Evolutionary conservation across 2,113 vertebrate species (phyloP), one percentile per base, ranked within the genome.

Genomic region (Hoplias malabaricus): DNA sequence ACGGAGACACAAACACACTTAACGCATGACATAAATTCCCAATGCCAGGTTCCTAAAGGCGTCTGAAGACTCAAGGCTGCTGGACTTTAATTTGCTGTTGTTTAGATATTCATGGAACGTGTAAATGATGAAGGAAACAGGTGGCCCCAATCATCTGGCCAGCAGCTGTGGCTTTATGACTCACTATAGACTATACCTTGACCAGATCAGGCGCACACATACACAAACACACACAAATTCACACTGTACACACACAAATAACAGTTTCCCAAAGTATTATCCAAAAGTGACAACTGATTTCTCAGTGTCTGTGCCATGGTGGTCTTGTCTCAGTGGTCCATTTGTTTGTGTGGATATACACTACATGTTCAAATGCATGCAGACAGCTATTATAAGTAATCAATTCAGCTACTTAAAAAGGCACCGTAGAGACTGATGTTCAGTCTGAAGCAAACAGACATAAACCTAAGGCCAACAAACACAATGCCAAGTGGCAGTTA

Each of bases 61-160:
- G 43, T 73, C 70, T 34, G 65, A 54, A 54, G 75, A 78, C 59
- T 71, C 83, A 67, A 78, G 80, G 77, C 69, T 75, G 83, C 50
- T 54, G 63, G 63, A 75, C 75, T 80, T 81, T 84, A 76, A 87
- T 85, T 84, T 73, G 78, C 68, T 76, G 78, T 79, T 85, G 84
- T 87, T 87, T 85, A 84, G 85, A 79, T 61, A 69, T 79, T 80
- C 79, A 68, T 54, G 67, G 66, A 42, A 75, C 40, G 33, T 82
- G 85, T 81, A 83, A 84, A 84, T 85, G 80, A 85, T 79, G 80
- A 79, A 81, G 69, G 62, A 75, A 79, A 56, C 86, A 87, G 86
- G 86, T 87, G 84, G 82, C 80, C 73, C 23, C 76, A 68, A 43
- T 85, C 86, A 85, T 87, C 80, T 87, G 84, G 69, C 80, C 75